Evolutionary conservation across 2,888 invertebrate genomes (phyloP), one percentile per base, ranked within the genome.

Genomic region (Parapristionchus giblindavisi): DNA sequence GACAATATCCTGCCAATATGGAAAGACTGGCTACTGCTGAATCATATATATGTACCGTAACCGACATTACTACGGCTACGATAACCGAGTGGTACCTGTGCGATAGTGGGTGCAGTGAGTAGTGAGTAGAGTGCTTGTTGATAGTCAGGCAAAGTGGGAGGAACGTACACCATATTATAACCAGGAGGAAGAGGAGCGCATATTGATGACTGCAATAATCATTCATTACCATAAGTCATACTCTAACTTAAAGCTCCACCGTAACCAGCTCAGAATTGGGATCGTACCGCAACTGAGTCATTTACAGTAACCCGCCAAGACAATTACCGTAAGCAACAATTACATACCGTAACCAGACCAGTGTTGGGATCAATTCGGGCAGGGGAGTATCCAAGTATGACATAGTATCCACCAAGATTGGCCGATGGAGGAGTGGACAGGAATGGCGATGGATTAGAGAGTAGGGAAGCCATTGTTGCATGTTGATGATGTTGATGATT

Each of bases 371-470:
- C 36, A 32, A 65, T 27, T 2, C 63, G 40, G 3, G 63, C 63
- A 21, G 43, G 63, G 2, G 63, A 17, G 63, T 40, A 65, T 40
- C 63, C 63, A 29, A 43, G 43, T 40, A 65, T 65, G 43, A 65
- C 40, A 36, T 21, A 65, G 29, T 14, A 65, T 1, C 63, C 63
- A 17, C 63, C 63, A 6, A n/a, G 43, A 36, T 60, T 60, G 36
- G 5, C 8, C 2, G 36, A n/a, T 0, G 60, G 32, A 1, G 14
- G 34, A 11, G 14, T n/a, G n/a, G n/a, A n/a, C n/a, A n/a, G n/a
- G n/a, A n/a, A n/a, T n/a, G n/a, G n/a, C n/a, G n/a, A n/a, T n/a
- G n/a, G n/a, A n/a, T n/a, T n/a, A n/a, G n/a, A n/a, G n/a, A n/a
- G n/a, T n/a, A n/a, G n/a, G n/a, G n/a, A n/a, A n/a, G n/a, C n/a